Conservation (phyloP, 2,797 vertebrate genomes). For the Apogon hyalosoma region DNA sequence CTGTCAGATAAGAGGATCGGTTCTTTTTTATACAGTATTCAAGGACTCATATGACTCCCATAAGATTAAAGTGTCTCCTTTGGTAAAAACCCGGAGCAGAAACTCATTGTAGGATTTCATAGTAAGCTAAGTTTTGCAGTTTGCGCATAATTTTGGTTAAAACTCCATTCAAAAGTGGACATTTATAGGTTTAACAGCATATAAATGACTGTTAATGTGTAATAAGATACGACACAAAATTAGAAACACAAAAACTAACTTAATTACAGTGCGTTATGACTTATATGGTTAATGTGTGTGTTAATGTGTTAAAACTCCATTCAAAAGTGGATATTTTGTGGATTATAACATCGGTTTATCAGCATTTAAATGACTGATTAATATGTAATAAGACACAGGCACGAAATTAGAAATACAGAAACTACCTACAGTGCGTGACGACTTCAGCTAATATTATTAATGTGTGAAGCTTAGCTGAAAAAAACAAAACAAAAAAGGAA, state of each 20-base stretch:
- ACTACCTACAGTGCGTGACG: no score
- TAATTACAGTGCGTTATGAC: no score
- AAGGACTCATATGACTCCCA: slow-evolving; percentile 16
- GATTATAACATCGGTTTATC: not conserved
- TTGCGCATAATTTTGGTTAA: not conserved
- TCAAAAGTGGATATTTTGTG: not conserved
- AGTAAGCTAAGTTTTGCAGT: not conserved
- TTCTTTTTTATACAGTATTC: slow-evolving; percentile 21
- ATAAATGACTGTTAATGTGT: not conserved
- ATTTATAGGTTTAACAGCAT: not conserved
- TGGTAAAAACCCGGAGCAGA: slow-evolving; percentile 14
- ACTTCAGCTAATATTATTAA: no score
- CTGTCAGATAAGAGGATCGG: slow-evolving; percentile 29
- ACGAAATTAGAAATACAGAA: no score
- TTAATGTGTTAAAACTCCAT: not conserved
- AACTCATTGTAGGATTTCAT: not conserved
- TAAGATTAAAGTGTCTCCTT: slow-evolving; percentile 19
- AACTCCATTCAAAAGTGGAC: not conserved
- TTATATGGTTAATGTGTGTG: no score
- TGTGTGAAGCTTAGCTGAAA: no score
- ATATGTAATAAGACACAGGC: no score
- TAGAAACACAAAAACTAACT: no score
- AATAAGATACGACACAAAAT: no score
- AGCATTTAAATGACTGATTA: not conserved
- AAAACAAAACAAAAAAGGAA: no score